A percentile compares a stretch with the other conserved stretches of the same genome.
phyloP scores from a whole-genome alignment of 2,113 vertebrate species.

The Tetraodon nigroviridis region DNA sequence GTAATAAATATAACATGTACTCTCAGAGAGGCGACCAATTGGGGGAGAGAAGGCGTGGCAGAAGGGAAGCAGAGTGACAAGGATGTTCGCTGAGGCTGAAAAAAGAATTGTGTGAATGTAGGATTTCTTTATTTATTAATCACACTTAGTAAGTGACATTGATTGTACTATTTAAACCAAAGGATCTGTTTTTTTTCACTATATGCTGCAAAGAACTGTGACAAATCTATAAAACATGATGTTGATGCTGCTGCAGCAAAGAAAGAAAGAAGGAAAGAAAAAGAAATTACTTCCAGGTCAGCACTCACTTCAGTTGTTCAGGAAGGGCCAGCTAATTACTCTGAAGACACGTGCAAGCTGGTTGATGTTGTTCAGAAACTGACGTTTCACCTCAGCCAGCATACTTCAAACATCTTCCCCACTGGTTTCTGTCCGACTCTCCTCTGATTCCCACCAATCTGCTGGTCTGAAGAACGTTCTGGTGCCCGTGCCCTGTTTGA shows the following conservation, averaged over 20 bases:
- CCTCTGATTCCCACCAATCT: no score
- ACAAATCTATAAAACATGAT: conserved; percentile 21
- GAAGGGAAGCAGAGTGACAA: no score
- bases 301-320: conserved; percentile 28
- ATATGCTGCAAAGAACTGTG: conserved; percentile 24
- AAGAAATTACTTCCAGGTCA: conserved; percentile 65
- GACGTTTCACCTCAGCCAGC: background rate
- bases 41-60: no score
- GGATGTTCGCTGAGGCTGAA: no score
- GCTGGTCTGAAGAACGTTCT: conserved; percentile 11
- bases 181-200: background rate
- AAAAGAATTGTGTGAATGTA: no score
- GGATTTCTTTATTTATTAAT: conserved; percentile 2
- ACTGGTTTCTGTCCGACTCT: no score
- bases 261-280: conserved; percentile 13
- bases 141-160: background rate
- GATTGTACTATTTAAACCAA: no score
- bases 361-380: background rate
- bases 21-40: no score
- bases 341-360: conserved; percentile 11
- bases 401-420: no score
- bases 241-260: conserved; percentile 13
- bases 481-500: conserved; percentile 33
- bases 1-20: no score
- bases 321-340: conserved; percentile 47